Evolutionary conservation across 2,797 vertebrate genomes (phyloP).

Genomic region (Arrhamphus sclerolepis): DNA sequence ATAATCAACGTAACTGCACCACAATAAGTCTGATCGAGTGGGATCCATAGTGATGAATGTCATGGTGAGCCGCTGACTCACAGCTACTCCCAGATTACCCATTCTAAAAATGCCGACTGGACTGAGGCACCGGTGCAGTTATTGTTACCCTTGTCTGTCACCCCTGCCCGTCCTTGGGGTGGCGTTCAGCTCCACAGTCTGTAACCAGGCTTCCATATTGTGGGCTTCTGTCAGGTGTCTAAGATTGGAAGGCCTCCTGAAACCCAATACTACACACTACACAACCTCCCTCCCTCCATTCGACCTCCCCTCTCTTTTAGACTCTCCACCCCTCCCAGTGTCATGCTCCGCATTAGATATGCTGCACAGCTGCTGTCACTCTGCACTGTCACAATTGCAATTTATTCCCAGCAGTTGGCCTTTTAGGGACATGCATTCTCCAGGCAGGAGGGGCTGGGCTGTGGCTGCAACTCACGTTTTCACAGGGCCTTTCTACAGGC

Average conservation of each 20-base stretch:
- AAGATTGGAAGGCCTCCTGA: slow-evolving; percentile 95
- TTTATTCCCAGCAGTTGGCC: slow-evolving; percentile 84
- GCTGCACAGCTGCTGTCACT: slow-evolving; percentile 89
- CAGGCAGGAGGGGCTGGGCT: slow-evolving; percentile 66
- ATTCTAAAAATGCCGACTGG: slow-evolving; percentile 28
- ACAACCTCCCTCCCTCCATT: slow-evolving; percentile 56
- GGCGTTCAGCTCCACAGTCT: slow-evolving; percentile 76
- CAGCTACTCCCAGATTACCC: slow-evolving; percentile 16
- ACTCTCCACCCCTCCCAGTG: slow-evolving; percentile 56
- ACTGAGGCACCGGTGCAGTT: slow-evolving; percentile 23
- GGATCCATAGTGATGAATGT: slow-evolving; percentile 10
- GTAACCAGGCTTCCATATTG: slow-evolving; percentile 74
- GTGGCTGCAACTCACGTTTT: slow-evolving; percentile 19
- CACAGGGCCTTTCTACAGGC: slow-evolving; percentile 20
- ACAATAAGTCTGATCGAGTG: not conserved
- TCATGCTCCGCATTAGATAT: slow-evolving; percentile 69
- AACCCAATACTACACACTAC: slow-evolving; percentile 86
- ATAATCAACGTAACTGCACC: not conserved
- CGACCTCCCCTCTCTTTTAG: slow-evolving; percentile 43
- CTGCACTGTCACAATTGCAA: slow-evolving; percentile 85
- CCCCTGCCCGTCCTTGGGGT: slow-evolving; percentile 97
- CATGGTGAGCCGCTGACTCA: slow-evolving; percentile 3
- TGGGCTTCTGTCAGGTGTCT: slow-evolving; percentile 86
- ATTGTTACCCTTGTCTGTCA: slow-evolving; percentile 89
- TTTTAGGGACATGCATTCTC: slow-evolving; percentile 92